A percentile compares a stretch with the other conserved stretches of the same genome.
Conservation (phyloP, 23 tunicate genomes). For the Ciona savignyi region DNA sequence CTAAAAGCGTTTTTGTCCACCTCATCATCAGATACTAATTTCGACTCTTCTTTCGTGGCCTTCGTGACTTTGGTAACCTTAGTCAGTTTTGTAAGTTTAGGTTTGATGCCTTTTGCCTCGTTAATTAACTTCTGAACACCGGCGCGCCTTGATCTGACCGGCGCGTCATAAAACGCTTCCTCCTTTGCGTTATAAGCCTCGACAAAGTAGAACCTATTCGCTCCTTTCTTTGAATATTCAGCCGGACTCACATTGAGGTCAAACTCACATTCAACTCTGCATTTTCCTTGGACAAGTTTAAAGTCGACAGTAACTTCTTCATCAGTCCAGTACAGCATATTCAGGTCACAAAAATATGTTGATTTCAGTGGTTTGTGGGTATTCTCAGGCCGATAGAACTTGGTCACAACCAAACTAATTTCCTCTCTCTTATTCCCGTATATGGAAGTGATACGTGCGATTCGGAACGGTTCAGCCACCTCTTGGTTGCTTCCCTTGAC, state of each 20-base stretch:
- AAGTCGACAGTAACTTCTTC: conserved; percentile 43
- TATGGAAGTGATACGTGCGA: conserved; percentile 52
- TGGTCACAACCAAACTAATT: conserved; percentile 36
- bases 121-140: conserved; percentile 31
- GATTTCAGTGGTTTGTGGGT: conserved; percentile 50
- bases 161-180: conserved; percentile 41
- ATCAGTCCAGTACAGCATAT: conserved; percentile 56
- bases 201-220: conserved; percentile 66
- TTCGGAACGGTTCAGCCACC: conserved; percentile 69
- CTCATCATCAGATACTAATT: conserved; percentile 18
- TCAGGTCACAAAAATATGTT: conserved; percentile 48
- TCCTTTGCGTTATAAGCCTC: conserved; percentile 38
- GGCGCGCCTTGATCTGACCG: conserved; percentile 33
- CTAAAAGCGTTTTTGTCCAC: not conserved
- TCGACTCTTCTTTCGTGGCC: conserved; percentile 18
- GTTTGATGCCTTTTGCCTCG: conserved; percentile 13
- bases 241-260: conserved; percentile 31
- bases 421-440: conserved; percentile 15
- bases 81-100: conserved; percentile 33
- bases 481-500: conserved; percentile 65
- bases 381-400: conserved; percentile 86
- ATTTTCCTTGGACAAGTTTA: conserved; percentile 47
- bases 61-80: conserved; percentile 38
- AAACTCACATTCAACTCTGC: conserved; percentile 60
- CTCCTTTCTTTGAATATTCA: conserved; percentile 48